Evolutionary conservation across 1,140 invertebrate genomes (phyloP), one percentile per base, ranked within the genome.

Genomic region (Achroia grisella): DNA sequence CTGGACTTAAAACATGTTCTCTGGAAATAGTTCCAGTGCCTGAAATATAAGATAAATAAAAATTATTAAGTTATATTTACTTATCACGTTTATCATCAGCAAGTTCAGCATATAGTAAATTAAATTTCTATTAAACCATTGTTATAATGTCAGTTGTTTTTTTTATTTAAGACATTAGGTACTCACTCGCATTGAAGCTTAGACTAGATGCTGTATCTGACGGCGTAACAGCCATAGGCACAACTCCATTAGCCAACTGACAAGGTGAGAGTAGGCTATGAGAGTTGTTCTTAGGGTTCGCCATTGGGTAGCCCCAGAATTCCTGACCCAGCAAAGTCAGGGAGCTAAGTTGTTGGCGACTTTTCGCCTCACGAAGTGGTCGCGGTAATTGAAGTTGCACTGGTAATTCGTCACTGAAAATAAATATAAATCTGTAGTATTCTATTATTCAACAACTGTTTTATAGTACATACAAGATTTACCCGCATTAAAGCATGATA

Each of bases 311-410:
- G 45, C 94, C 90, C 95, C 95, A 97, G 84, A 95, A 95, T 86
- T 95, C 94, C 89, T 98, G 96, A 29, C 97, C 97, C 15, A 98
- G 83, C 37, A 97, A 87, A 5, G 97, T 95, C 27, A 98, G 86
- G 0, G 95, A 97, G 13, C 94, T 93, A 5, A 98, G 89, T 73
- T 97, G 95, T 66, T 97, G 93, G 33, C 95, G 90, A 65, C 94
- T 95, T 68, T 93, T 94, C 4, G 95, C 95, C 51, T 95, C 93
- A 27, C 93, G 89, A 57, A 97, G 90, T 9, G 93, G 90, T 49
- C 91, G 90, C 13, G 97, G 96, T 61, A 98, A 84, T 52, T 91
- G 92, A 47, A 99, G 89, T 85, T 94, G 93, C 35, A 97, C 95
- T 30, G 96, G 96, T 53, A 99, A 87, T 87, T 98, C 97, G 80